Evolutionary conservation across 1,140 invertebrate genomes (phyloP).

Genomic region (Pachyrhynchus sulphureomaculatus): DNA sequence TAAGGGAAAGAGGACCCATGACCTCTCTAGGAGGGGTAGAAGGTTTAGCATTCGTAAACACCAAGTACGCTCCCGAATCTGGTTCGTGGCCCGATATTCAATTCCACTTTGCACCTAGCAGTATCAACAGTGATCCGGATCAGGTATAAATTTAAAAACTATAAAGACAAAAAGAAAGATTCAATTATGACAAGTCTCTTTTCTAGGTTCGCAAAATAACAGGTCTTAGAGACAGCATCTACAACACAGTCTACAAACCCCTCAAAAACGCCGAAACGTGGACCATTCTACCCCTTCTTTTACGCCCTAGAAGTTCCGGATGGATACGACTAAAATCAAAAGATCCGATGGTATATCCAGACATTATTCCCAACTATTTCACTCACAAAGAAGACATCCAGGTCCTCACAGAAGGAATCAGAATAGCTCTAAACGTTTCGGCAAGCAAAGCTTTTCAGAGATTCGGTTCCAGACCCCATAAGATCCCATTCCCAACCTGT

Average conservation of each 20-base stretch:
- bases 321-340: conserved; percentile 73
- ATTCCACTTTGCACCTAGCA: conserved; percentile 82
- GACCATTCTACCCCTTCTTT: conserved; percentile 76
- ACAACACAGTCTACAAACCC: conserved; percentile 83
- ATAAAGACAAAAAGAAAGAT: conserved; percentile 57
- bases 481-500: conserved; percentile 79
- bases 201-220: conserved; percentile 60
- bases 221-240: conserved; percentile 76
- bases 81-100: conserved; percentile 82
- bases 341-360: conserved; percentile 79
- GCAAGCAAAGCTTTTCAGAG: conserved; percentile 77
- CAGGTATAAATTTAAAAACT: conserved; percentile 47
- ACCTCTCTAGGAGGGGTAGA: conserved; percentile 77
- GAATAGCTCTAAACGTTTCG: conserved; percentile 76
- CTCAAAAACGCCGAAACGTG: conserved; percentile 76
- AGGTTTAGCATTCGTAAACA: conserved; percentile 80
- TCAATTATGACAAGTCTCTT: background rate
- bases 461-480: conserved; percentile 75
- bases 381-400: conserved; percentile 76
- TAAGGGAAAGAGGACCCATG: conserved; percentile 78
- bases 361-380: conserved; percentile 92
- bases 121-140: conserved; percentile 77
- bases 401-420: conserved; percentile 76
- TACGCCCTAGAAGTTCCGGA: conserved; percentile 81
- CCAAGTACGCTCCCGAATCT: conserved; percentile 72